Percentiles rank a stretch among this genome's conserved stretches.
phyloP scores from a whole-genome alignment of 2,113 vertebrate species.

The Melospiza georgiana region DNA sequence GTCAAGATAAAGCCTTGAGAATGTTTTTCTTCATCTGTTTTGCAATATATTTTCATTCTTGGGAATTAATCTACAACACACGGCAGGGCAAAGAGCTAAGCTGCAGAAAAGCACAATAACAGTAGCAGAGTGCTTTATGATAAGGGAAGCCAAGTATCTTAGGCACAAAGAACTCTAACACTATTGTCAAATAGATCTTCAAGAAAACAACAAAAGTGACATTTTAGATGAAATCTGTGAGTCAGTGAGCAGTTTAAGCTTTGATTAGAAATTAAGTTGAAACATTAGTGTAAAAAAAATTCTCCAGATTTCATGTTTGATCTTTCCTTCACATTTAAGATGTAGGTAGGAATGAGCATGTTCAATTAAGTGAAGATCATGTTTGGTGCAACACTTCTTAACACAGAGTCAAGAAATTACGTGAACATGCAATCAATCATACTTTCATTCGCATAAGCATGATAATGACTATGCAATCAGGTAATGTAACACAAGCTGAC shows the following conservation, averaged over 20 bases:
- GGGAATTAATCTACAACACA: background rate
- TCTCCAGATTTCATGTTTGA: background rate
- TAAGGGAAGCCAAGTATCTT: background rate
- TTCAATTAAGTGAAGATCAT: background rate
- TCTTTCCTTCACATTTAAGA: background rate
- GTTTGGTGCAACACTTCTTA: background rate
- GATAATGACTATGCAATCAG: accelerated
- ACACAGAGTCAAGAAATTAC: accelerated
- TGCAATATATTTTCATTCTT: background rate
- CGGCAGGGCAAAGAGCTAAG: background rate
- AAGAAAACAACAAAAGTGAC: background rate
- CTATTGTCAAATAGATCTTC: background rate
- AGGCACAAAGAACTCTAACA: accelerated
- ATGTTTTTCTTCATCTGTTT: background rate
- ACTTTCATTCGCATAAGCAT: background rate
- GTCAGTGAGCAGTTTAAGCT: background rate
- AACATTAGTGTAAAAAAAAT: background rate
- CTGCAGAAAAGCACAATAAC: background rate
- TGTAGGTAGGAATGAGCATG: background rate
- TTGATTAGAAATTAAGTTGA: background rate
- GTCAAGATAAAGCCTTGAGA: constrained; percentile 57
- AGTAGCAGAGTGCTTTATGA: background rate
- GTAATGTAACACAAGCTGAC: background rate
- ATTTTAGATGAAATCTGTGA: background rate
- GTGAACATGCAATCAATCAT: background rate